phyloP scores from a whole-genome alignment of 37 sponge, comb jelly and placozoan species.

The Chondrilla cf. caribensis region DNA sequence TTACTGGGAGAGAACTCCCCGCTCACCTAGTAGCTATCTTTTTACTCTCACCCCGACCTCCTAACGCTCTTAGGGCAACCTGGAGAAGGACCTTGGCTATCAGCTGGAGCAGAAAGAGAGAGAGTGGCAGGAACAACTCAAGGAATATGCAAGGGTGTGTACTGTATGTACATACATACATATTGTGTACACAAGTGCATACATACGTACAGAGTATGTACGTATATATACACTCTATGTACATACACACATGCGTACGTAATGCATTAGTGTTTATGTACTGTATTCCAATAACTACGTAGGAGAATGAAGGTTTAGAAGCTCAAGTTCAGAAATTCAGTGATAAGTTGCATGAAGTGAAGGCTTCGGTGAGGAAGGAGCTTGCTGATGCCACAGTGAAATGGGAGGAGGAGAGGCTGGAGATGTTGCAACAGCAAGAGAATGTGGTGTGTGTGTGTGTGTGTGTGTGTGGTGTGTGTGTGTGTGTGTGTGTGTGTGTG shows the following conservation, averaged over 20 bases:
- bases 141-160: too few species aligned
- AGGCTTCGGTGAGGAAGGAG: neutral
- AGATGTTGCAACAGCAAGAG: slow-evolving; percentile 14
- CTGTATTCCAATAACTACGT: too few species aligned
- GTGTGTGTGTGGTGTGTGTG: neutral
- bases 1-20: neutral
- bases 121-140: too few species aligned
- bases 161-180: neutral
- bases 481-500: neutral
- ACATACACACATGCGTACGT: neutral
- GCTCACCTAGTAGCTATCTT: too few species aligned
- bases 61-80: too few species aligned
- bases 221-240: neutral
- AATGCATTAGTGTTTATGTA: neutral
- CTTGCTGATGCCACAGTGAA: neutral
- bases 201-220: neutral
- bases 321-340: neutral
- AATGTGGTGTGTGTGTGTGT: slow-evolving; percentile 11
- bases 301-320: neutral
- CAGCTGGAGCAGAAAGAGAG: too few species aligned
- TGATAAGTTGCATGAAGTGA: neutral
- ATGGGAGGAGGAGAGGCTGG: slow-evolving; percentile 24
- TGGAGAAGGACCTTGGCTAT: too few species aligned
- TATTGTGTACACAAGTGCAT: neutral
- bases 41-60: too few species aligned